These are phyloP conservation scores for Brachypalpus laphriformis DNA, from an alignment of 2,888 invertebrate species.

Conservation along the genomic window DNA sequence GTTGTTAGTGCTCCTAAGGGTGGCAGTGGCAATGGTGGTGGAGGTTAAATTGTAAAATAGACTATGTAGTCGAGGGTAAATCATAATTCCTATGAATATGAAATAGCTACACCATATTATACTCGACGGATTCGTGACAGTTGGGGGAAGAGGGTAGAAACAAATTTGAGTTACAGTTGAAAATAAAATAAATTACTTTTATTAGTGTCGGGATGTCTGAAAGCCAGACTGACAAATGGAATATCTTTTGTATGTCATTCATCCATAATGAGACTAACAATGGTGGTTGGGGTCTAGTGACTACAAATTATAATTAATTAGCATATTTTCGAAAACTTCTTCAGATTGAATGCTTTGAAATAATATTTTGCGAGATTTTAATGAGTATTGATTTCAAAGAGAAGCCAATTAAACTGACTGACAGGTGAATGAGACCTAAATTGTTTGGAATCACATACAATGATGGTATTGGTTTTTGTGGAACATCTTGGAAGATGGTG, in stretches of 20 bases:
- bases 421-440: background rate
- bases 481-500: no score
- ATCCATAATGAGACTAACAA: background rate
- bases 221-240: background rate
- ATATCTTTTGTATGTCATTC: background rate
- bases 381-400: background rate
- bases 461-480: background rate
- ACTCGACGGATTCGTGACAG: background rate
- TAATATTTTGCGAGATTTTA: background rate
- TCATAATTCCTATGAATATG: slow-evolving; percentile 57
- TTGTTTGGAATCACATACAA: background rate
- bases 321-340: background rate
- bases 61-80: slow-evolving; percentile 31
- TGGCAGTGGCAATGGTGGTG: no score
- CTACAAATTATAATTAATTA: background rate
- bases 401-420: slow-evolving; percentile 1
- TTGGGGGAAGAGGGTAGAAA: background rate
- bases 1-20: background rate
- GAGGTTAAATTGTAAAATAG: slow-evolving; percentile 18
- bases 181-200: slow-evolving; percentile 10
- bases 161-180: slow-evolving; percentile 5
- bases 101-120: slow-evolving; percentile 30
- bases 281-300: background rate
- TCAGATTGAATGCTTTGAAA: background rate
- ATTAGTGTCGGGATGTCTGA: background rate